Evolutionary conservation across 2,797 vertebrate species (phyloP).

Genomic region (Neosalanx taihuensis): DNA sequence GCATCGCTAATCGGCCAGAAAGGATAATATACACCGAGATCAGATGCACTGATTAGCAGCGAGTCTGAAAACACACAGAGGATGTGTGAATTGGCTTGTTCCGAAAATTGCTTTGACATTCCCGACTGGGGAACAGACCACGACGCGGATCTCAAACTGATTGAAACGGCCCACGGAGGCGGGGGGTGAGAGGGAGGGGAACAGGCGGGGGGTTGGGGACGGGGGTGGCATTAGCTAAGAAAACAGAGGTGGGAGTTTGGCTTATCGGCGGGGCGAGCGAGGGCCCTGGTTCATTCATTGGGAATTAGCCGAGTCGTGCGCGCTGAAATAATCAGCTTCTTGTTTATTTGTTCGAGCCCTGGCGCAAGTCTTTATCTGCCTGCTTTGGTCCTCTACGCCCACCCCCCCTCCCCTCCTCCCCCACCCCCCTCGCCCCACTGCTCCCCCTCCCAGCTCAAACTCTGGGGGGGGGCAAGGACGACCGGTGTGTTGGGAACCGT

Average conservation of each 20-base stretch:
- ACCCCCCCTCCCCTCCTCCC: slow-evolving; percentile 8
- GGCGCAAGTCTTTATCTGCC: slow-evolving; percentile 63
- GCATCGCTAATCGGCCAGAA: slow-evolving; percentile 29
- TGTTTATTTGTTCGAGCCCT: slow-evolving; percentile 70
- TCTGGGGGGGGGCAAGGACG: slow-evolving; percentile 33
- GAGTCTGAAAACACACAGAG: slow-evolving; percentile 39
- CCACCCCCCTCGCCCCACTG: neutral
- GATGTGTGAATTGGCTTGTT: slow-evolving; percentile 57
- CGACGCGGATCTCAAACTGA: slow-evolving; percentile 62
- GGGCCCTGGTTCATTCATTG: slow-evolving; percentile 63
- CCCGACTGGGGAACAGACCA: slow-evolving; percentile 54
- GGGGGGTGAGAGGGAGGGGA: slow-evolving; percentile 9
- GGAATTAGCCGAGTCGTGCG: slow-evolving; percentile 64
- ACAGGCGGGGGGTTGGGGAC: neutral
- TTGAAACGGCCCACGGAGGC: slow-evolving; percentile 51
- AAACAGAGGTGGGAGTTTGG: slow-evolving; percentile 64
- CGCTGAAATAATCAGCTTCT: slow-evolving; percentile 64
- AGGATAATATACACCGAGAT: slow-evolving; percentile 38
- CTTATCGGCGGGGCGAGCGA: slow-evolving; percentile 58
- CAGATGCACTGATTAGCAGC: slow-evolving; percentile 27
- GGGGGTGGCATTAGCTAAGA: slow-evolving; percentile 72
- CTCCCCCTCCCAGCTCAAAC: slow-evolving; percentile 26
- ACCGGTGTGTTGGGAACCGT: slow-evolving; percentile 50
- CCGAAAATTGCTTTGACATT: slow-evolving; percentile 67
- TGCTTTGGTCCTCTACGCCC: slow-evolving; percentile 27